phyloP scores from a whole-genome alignment of 2,888 invertebrate genomes.

The Papilio elwesi region DNA sequence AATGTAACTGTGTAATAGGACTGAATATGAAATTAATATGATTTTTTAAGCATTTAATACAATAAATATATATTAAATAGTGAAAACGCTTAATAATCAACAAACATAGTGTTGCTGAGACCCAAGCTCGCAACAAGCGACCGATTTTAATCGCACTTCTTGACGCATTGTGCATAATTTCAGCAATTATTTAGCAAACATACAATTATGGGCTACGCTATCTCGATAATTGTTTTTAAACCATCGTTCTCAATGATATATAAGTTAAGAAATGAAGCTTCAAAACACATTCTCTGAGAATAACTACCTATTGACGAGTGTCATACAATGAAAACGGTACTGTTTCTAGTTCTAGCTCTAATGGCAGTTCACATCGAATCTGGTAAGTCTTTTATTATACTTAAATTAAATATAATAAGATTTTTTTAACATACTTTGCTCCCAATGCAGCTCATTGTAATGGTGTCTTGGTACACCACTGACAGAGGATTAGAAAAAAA shows the following conservation, averaged over 20 bases:
- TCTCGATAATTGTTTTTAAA: conserved; percentile 24
- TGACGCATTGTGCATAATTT: not conserved
- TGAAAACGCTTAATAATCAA: too few relatives aligned
- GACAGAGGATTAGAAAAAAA: too few relatives aligned
- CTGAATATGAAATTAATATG: too few relatives aligned
- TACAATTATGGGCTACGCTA: conserved; percentile 14
- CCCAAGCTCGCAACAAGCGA: not conserved
- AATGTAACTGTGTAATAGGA: too few relatives aligned
- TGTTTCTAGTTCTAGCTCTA: conserved; percentile 2
- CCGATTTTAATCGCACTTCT: not conserved
- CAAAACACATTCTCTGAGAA: not conserved
- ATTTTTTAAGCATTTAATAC: too few relatives aligned
- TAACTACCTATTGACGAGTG: not conserved
- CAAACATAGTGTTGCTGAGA: too few relatives aligned
- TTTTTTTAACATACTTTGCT: not conserved
- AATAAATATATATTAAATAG: too few relatives aligned
- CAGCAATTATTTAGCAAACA: not conserved
- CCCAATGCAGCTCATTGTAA: too few relatives aligned
- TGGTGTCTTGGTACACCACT: too few relatives aligned
- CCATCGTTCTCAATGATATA: conserved; percentile 8
- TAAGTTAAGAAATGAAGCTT: not conserved
- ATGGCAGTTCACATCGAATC: conserved; percentile 14
- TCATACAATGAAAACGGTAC: conserved; percentile 13
- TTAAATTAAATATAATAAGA: not conserved
- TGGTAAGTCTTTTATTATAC: not conserved